Conservation (phyloP, 2,888 invertebrate genomes). For the Malthinus seriepunctatus region DNA sequence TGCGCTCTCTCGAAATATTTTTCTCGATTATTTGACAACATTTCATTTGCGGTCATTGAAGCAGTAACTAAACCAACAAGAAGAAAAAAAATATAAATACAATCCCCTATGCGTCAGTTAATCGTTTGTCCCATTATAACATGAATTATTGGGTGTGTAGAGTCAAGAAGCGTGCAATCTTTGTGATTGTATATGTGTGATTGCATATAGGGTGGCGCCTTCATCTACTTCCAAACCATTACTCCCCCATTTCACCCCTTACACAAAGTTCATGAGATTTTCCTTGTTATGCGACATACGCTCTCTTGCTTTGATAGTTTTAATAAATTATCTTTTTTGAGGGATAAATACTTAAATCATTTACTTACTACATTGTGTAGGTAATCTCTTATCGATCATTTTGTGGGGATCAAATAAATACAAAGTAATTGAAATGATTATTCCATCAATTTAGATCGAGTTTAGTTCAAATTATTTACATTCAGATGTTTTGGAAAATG, state of each 20-base stretch:
- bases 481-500: no score
- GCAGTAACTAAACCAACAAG: constrained; percentile 20
- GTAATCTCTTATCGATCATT: neutral
- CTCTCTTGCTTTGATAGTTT: constrained; percentile 26
- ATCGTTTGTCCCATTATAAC: constrained; percentile 40
- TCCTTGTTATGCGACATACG: constrained; percentile 33
- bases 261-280: constrained; percentile 29
- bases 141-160: constrained; percentile 41
- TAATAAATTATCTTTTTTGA: constrained; percentile 28
- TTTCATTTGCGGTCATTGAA: constrained; percentile 24
- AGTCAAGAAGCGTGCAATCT: constrained; percentile 40
- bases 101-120: constrained; percentile 34
- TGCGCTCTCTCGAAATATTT: neutral
- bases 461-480: no score
- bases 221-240: constrained; percentile 40
- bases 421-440: no score
- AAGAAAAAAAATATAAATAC: constrained; percentile 25
- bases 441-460: no score
- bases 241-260: constrained; percentile 36
- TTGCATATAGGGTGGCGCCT: constrained; percentile 37
- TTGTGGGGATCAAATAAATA: no score
- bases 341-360: constrained; percentile 19
- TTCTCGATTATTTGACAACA: constrained; percentile 10
- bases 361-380: constrained; percentile 1
- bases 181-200: constrained; percentile 35